Evolutionary conservation across 1,140 invertebrate species (phyloP).

Genomic region (Drosophila lowei): DNA sequence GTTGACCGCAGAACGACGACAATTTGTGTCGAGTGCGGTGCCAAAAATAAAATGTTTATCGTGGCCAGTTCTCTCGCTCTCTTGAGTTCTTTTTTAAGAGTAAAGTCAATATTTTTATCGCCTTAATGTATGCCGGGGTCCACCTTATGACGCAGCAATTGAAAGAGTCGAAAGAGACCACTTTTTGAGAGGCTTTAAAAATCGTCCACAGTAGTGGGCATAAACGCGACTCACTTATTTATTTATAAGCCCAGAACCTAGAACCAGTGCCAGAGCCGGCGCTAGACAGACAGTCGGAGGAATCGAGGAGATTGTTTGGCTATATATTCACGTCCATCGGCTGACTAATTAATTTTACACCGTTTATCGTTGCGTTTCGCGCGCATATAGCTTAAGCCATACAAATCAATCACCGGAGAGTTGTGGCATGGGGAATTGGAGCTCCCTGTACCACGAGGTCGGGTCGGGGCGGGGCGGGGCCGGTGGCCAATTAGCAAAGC

Average conservation of each 20-base stretch:
- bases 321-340: constrained; percentile 30
- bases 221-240: constrained; percentile 57
- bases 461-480: background rate
- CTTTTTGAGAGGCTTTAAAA: too few relatives aligned
- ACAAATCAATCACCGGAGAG: constrained; percentile 69
- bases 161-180: too few relatives aligned
- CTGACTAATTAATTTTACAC: constrained; percentile 77
- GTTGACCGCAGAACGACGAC: too few relatives aligned
- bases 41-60: too few relatives aligned
- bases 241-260: too few relatives aligned
- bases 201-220: constrained; percentile 1
- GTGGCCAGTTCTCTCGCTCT: too few relatives aligned
- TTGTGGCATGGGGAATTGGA: background rate
- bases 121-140: too few relatives aligned
- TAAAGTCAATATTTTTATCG: too few relatives aligned
- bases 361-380: constrained; percentile 73
- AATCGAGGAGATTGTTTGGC: constrained; percentile 25
- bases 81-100: too few relatives aligned
- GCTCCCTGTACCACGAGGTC: background rate
- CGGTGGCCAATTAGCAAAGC: constrained; percentile 72
- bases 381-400: constrained; percentile 63
- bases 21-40: too few relatives aligned
- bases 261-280: too few relatives aligned
- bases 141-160: too few relatives aligned
- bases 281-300: constrained; percentile 38